Evolutionary conservation across 2,888 invertebrate genomes (phyloP), one percentile per base, ranked within the genome.

Genomic region (Acanthosoma haemorrhoidale): DNA sequence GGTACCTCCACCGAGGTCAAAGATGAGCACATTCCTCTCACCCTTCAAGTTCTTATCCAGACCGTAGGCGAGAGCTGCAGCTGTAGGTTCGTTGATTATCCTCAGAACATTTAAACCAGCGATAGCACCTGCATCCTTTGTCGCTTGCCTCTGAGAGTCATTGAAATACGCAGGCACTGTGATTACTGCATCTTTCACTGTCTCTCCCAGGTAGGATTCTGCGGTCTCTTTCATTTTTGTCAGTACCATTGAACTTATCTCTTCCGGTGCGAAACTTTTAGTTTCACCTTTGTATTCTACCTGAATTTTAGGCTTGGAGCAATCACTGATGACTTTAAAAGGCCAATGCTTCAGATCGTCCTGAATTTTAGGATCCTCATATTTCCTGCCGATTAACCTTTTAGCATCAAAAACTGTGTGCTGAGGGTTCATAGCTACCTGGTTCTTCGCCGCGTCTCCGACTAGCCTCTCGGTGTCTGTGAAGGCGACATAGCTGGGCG

Each of bases 11-110:
- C 90, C 90, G 71, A 91, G 83, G 75, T 94, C 92, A 74, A 95
- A 94, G 76, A 94, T 86, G 32, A 94, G 82, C 3, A 96, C 93
- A 80, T 94, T 94, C 79, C 87, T 70, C 86, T 87, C 79, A 87
- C 87, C 78, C 87, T 73, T 74, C 36, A 76, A 66, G 51, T 75
- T 75, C 66, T 76, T 76, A 68, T 76, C 76, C 86, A 41, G 86
- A 9, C 94, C 94, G 77, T 94, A 93, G 70, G 93, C 92, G 72
- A 93, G 82, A 43, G 92, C 92, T 16, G 92, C 93, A 1, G 92
- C 91, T 2, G 94, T 94, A 9, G 94, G 94, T 79, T 95, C 94
- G 34, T 94, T 93, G 75, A 94, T 92, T 73, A 95, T 94, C 76
- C 94, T 85, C 41, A 94, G 82, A 2, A 96, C 93, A 80, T 94